A percentile compares a stretch with the other conserved stretches of the same genome.
Evolutionary conservation across 2,888 invertebrate genomes (phyloP).

Genomic region (Gisinianus flammeolus): DNA sequence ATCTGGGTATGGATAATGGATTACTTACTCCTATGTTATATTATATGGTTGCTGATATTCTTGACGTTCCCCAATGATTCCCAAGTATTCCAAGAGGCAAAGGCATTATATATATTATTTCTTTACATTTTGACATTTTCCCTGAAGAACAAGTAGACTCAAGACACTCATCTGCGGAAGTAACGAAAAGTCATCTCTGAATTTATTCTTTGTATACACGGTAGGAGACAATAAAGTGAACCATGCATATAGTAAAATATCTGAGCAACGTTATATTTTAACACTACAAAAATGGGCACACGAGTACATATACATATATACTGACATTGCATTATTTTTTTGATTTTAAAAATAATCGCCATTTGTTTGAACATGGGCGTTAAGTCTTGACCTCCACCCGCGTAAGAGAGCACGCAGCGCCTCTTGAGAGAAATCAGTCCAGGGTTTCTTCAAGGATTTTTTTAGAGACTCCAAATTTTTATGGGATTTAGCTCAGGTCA

Average conservation of each 20-base stretch:
- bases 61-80: too few relatives aligned
- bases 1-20: too few relatives aligned
- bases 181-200: too few relatives aligned
- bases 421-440: background rate
- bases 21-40: too few relatives aligned
- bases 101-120: too few relatives aligned
- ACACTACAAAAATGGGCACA: background rate
- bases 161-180: too few relatives aligned
- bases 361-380: background rate
- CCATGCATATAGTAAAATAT: background rate
- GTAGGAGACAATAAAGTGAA: background rate
- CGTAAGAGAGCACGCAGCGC: background rate
- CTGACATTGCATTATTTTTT: background rate
- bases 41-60: too few relatives aligned
- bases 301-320: background rate
- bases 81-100: too few relatives aligned
- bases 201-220: background rate
- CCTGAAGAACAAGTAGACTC: too few relatives aligned
- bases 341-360: background rate
- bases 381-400: background rate
- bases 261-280: background rate
- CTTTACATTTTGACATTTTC: too few relatives aligned
- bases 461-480: conserved; percentile 5
- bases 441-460: background rate
- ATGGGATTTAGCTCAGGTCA: background rate